Conservation (phyloP, 2,888 invertebrate genomes). For the Leptinotarsa haldemani region DNA sequence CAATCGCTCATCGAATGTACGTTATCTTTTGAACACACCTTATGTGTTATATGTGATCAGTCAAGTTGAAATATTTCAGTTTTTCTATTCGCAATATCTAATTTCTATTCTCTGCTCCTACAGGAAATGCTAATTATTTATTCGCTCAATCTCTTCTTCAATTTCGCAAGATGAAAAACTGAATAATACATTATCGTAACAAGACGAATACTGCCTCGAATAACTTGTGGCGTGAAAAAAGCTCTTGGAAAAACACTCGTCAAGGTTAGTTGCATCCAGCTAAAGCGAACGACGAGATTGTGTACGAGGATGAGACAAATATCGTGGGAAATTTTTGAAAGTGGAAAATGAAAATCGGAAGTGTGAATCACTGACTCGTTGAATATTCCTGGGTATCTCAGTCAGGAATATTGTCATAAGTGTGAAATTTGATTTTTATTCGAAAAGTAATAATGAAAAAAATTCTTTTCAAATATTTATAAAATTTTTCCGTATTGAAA, state of each 20-base stretch:
- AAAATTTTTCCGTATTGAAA: too few relatives aligned
- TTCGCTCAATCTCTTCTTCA: neutral
- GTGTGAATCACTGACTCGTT: too few relatives aligned
- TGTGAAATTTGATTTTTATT: too few relatives aligned
- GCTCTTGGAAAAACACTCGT: neutral
- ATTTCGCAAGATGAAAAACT: neutral
- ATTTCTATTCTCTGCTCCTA: neutral
- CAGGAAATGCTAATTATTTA: slow-evolving; percentile 1
- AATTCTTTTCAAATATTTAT: too few relatives aligned
- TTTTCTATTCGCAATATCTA: neutral
- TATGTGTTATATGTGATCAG: neutral
- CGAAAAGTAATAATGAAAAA: too few relatives aligned
- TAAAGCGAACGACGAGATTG: too few relatives aligned
- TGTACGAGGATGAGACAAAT: neutral
- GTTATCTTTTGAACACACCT: neutral
- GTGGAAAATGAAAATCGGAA: too few relatives aligned
- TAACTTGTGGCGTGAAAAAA: neutral
- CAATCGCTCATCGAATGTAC: too few relatives aligned
- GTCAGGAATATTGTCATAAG: too few relatives aligned
- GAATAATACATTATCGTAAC: neutral
- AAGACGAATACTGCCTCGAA: neutral
- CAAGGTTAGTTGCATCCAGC: neutral
- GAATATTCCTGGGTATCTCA: too few relatives aligned
- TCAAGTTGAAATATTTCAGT: neutral
- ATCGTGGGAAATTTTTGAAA: neutral